phyloP scores from a whole-genome alignment of 2,797 vertebrate genomes.

The Anas bahamensis region DNA sequence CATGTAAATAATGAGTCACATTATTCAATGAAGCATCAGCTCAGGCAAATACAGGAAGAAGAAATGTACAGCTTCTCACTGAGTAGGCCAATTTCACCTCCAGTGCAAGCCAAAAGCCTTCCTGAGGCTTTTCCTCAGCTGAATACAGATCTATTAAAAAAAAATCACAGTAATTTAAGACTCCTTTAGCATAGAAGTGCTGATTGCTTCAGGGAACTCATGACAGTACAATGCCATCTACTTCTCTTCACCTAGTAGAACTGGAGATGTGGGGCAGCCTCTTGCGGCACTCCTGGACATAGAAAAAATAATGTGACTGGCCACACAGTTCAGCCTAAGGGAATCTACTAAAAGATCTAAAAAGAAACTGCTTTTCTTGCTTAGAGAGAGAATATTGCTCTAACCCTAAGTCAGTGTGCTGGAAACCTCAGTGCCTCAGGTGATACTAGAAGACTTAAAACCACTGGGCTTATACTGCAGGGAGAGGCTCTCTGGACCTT shows the following conservation, averaged over 20 bases:
- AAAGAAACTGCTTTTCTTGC: not conserved
- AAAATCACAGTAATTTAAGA: not conserved
- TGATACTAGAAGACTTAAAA: not conserved
- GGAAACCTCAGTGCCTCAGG: not conserved
- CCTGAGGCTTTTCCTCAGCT: not conserved
- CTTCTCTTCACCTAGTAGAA: not conserved
- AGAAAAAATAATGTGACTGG: not conserved
- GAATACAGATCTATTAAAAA: not conserved
- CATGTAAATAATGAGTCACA: slow-evolving; percentile 24
- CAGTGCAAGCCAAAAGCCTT: not conserved
- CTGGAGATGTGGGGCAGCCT: not conserved
- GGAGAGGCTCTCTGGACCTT: not conserved
- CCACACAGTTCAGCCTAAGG: not conserved
- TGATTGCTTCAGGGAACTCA: not conserved
- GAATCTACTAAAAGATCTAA: not conserved
- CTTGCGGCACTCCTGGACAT: not conserved
- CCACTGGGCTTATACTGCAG: not conserved
- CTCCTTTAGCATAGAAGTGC: not conserved
- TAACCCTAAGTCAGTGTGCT: not conserved
- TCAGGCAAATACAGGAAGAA: not conserved
- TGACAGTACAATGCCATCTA: not conserved
- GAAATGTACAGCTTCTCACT: not conserved
- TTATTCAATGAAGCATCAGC: slow-evolving; percentile 49
- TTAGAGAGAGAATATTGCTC: not conserved
- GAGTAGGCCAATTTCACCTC: not conserved